Conservation (phyloP, 2,797 vertebrate species). For the Alcedo atthis region DNA sequence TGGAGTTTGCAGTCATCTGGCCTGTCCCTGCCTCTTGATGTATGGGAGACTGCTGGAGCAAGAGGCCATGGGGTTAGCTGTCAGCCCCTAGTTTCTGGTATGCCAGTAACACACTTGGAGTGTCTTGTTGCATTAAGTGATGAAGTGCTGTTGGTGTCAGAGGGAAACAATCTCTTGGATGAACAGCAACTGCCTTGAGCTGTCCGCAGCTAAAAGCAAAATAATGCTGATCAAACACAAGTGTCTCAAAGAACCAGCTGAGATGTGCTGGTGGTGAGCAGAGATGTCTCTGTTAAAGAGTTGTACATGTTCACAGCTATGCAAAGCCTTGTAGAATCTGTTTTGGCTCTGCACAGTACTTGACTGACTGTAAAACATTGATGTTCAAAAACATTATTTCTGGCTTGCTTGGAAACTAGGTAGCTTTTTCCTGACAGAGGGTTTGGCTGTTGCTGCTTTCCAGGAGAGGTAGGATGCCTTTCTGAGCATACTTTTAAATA, state of each 20-base stretch:
- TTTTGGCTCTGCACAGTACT: background rate
- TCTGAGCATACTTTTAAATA: background rate
- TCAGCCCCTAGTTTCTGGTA: background rate
- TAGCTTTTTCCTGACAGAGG: background rate
- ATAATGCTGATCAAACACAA: background rate
- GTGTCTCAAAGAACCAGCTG: background rate
- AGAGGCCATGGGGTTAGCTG: conserved; percentile 2
- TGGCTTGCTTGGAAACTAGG: background rate
- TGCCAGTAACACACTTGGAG: background rate
- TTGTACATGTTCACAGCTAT: background rate
- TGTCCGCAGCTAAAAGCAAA: background rate
- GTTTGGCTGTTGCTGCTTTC: background rate
- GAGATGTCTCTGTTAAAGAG: background rate
- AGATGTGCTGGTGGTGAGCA: background rate
- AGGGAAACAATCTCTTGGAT: conserved; percentile 24
- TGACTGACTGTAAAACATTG: background rate
- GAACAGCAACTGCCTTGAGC: conserved; percentile 9
- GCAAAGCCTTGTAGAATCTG: background rate
- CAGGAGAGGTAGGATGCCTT: background rate
- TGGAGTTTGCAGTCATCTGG: background rate
- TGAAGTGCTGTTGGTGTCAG: background rate
- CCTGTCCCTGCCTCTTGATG: background rate
- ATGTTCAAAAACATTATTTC: background rate
- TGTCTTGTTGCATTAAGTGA: conserved; percentile 21
- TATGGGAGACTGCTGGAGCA: conserved; percentile 17